These are phyloP conservation scores for Epinotia bilunana DNA, from an alignment of 2,888 invertebrate genomes.

Conservation along the genomic window DNA sequence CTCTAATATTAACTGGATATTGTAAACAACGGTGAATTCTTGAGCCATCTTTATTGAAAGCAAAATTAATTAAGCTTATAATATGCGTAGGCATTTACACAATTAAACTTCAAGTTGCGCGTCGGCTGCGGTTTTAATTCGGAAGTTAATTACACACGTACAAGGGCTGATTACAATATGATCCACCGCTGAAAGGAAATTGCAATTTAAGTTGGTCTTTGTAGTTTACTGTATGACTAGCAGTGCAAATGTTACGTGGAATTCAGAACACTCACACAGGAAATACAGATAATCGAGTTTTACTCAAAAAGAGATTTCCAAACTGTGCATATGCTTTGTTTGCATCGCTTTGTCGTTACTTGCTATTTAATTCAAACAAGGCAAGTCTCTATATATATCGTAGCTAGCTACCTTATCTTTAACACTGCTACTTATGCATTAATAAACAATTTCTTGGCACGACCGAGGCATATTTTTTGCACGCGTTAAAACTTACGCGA, in stretches of 20 bases:
- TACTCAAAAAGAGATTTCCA: too few species aligned
- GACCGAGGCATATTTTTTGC: background rate
- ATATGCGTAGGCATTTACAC: slow-evolving; percentile 42
- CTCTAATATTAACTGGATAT: background rate
- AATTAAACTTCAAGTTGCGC: slow-evolving; percentile 39
- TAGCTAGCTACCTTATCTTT: background rate
- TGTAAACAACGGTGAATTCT: slow-evolving; percentile 16
- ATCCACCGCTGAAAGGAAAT: slow-evolving; percentile 30
- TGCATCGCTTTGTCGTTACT: too few species aligned
- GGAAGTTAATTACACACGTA: slow-evolving; percentile 48
- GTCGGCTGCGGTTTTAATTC: slow-evolving; percentile 49
- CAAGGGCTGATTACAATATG: slow-evolving; percentile 10
- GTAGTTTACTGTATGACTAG: background rate
- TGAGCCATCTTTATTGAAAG: slow-evolving; percentile 23
- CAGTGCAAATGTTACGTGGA: too few species aligned
- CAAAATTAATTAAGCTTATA: slow-evolving; percentile 41
- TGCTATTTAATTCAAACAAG: background rate
- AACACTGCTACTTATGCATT: too few species aligned
- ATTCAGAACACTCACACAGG: too few species aligned
- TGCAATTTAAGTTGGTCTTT: slow-evolving; percentile 28
- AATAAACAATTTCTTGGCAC: slow-evolving; percentile 1
- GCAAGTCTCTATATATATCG: too few species aligned
- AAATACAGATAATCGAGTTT: too few species aligned
- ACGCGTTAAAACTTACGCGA: background rate
- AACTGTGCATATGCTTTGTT: background rate